These are phyloP conservation scores for Cataglyphis altisquamis DNA, from an alignment of 2,888 invertebrate genomes.

Conservation along the genomic window DNA sequence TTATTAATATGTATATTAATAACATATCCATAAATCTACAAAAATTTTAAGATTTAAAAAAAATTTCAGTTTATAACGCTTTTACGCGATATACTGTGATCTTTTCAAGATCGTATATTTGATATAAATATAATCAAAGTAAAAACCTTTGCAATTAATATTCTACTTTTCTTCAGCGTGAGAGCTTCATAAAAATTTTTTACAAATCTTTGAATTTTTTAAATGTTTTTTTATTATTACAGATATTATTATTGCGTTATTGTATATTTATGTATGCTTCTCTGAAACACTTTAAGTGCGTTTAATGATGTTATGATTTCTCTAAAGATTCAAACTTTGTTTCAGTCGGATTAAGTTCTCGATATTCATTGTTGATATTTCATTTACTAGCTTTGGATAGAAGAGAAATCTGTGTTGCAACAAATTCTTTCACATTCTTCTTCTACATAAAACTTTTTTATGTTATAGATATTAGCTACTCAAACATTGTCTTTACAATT, in stretches of 20 bases:
- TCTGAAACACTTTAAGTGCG: not conserved
- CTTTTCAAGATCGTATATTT: not conserved
- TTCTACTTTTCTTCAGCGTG: not conserved
- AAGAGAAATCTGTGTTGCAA: not conserved
- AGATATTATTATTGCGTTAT: not conserved
- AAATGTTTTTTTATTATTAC: not conserved
- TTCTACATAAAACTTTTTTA: not conserved
- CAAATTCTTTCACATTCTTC: not conserved
- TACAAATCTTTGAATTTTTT: not conserved
- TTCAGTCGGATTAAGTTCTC: not conserved
- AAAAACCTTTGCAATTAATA: not conserved
- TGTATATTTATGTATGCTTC: not conserved
- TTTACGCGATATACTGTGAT: not conserved
- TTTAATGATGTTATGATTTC: not conserved
- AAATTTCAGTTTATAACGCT: not conserved
- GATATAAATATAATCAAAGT: not conserved
- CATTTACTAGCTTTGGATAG: not conserved
- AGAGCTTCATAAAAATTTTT: not conserved
- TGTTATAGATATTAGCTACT: not conserved
- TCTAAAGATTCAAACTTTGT: not conserved
- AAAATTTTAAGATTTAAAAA: not conserved
- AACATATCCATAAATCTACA: not conserved
- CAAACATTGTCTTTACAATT: not conserved
- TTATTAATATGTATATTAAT: not conserved
- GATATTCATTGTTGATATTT: not conserved